phyloP scores from a whole-genome alignment of 2,113 vertebrate genomes.

The Xenotilapia caudafasciata region DNA sequence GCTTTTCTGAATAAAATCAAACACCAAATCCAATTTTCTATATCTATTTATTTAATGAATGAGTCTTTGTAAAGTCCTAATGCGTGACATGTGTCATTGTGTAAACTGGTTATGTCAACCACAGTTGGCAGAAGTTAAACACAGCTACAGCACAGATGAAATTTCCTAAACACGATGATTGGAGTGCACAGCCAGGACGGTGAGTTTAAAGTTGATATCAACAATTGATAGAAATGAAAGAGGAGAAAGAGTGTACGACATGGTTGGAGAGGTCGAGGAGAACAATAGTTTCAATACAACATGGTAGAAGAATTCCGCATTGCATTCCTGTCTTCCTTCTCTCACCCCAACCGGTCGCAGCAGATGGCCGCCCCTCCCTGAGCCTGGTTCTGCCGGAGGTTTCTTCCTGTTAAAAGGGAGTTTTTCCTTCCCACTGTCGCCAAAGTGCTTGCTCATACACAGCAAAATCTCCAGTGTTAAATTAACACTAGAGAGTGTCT shows the following conservation, averaged over 20 bases:
- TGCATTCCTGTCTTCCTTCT: too few relatives aligned
- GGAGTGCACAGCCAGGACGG: not conserved
- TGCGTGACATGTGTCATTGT: not conserved
- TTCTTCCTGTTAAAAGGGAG: too few relatives aligned
- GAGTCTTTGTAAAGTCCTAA: rapidly evolving
- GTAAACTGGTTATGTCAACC: not conserved
- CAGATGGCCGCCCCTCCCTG: too few relatives aligned
- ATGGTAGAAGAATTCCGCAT: not conserved
- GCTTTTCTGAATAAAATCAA: not conserved
- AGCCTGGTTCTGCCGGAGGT: too few relatives aligned
- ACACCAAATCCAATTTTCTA: not conserved
- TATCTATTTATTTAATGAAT: not conserved
- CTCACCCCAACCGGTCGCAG: too few relatives aligned
- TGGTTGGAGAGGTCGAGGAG: not conserved
- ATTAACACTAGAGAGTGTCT: too few relatives aligned
- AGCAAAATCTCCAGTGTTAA: too few relatives aligned
- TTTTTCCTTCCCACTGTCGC: too few relatives aligned
- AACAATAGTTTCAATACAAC: not conserved
- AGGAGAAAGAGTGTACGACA: not conserved
- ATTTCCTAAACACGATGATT: rapidly evolving
- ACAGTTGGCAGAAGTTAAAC: not conserved
- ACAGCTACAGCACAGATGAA: not conserved
- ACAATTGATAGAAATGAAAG: not conserved
- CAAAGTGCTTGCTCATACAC: too few relatives aligned
- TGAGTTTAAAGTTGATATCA: not conserved